Evolutionary conservation across 2,797 vertebrate genomes (phyloP), one percentile per base, ranked within the genome.

Genomic region (Ataeniobius toweri): DNA sequence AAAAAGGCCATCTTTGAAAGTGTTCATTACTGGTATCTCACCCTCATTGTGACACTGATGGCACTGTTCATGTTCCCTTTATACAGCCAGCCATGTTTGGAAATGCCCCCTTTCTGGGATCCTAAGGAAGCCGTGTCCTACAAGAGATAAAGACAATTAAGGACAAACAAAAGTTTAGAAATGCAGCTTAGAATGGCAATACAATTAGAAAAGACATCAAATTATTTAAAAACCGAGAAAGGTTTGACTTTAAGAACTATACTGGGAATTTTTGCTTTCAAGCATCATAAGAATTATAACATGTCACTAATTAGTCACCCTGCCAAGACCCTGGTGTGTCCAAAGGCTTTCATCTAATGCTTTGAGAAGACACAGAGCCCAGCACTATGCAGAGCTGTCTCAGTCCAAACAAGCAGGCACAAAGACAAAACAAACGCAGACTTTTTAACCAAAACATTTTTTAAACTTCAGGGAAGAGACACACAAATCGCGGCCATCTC

Each of bases 51-150:
- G 86, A 99, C 98, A 18, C 98, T 99, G 93, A 99, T 99, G 50
- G 98, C 98, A 75, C 97, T 99, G 92, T 99, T 99, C 96, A 99
- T 97, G 92, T 99, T 99, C 92, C 98, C 98, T 94, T 99, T 99
- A 91, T 97, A 97, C 22, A 99, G 93, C 98, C 98, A 99, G 84
- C 98, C 97, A 61, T 99, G 98, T 88, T 97, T 99, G 88, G 97
- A 98, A 90, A 99, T 96, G 13, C 98, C 98, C 0, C 97, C 98
- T 89, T 99, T 99, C 94, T 99, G 98, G 84, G 98, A 99, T 6
- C 98, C 97, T 0, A 99, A 94, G 78, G 98, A 99, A 71, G 98
- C 97, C 0, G 98, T 97, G 87, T 99, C 98, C 98, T 99, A 86
- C 16, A 88, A 79, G 85, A 87, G 74, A 81, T 67, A 83, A 73